Percentiles rank a stretch among this genome's conserved stretches.
phyloP scores from a whole-genome alignment of 1,140 invertebrate genomes.

The Euborellia annulipes region DNA sequence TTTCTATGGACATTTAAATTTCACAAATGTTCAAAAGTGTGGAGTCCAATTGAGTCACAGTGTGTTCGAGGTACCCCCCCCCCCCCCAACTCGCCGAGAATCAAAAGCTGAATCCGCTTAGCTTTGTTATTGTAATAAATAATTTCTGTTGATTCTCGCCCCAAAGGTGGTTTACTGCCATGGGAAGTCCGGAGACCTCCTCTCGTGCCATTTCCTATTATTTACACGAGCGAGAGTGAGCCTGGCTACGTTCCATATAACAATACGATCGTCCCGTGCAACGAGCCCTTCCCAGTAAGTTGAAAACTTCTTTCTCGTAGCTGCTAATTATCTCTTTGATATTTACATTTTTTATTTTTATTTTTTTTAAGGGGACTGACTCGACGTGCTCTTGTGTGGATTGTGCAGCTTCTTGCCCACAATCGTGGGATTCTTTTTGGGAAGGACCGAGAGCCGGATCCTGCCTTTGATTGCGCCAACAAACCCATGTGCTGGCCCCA shows the following conservation, averaged over 20 bases:
- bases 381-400: conserved; percentile 76
- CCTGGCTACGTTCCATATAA: neutral
- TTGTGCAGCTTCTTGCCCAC: conserved; percentile 45
- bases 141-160: neutral
- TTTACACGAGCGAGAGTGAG: neutral
- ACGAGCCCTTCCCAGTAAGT: too few species aligned
- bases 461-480: too few species aligned
- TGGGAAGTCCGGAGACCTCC: neutral
- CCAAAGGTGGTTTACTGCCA: too few species aligned
- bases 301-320: conserved; percentile 16
- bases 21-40: too few species aligned
- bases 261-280: neutral
- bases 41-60: too few species aligned
- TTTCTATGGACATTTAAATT: too few species aligned
- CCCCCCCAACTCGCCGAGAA: too few species aligned
- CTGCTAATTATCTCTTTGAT: conserved; percentile 30
- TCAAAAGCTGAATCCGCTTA: too few species aligned
- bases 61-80: too few species aligned
- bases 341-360: too few species aligned
- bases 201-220: neutral
- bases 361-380: too few species aligned
- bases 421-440: conserved; percentile 30
- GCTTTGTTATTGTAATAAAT: neutral
- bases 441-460: conserved; percentile 19
- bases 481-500: conserved; percentile 23